Conservation (phyloP, 30 jellyfish, hydroid and myxozoan genomes). For the Mastigias papua region DNA sequence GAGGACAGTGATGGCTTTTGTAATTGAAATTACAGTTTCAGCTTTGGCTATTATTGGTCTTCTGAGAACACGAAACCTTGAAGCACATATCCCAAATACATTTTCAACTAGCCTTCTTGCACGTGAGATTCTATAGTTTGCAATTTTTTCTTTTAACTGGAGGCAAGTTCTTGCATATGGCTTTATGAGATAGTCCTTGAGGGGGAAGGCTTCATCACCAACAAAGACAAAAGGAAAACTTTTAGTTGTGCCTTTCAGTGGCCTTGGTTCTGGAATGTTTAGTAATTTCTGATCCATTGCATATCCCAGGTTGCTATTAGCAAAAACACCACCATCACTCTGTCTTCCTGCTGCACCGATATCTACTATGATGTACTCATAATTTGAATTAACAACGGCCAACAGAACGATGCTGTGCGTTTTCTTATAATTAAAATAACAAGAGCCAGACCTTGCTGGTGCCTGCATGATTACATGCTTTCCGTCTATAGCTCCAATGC, state of each 20-base stretch:
- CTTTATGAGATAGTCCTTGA: conserved; percentile 49
- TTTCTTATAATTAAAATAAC: conserved; percentile 46
- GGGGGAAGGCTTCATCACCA: conserved; percentile 63
- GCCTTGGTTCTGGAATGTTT: conserved; percentile 16
- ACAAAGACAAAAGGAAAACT: conserved; percentile 42
- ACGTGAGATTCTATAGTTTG: conserved; percentile 44
- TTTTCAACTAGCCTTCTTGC: conserved; percentile 66
- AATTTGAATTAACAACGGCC: conserved; percentile 34
- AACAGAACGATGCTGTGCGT: conserved; percentile 39
- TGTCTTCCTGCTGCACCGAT: conserved; percentile 50
- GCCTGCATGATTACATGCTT: conserved; percentile 63
- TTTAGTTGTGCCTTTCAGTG: conserved; percentile 11
- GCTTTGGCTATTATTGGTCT: conserved; percentile 62
- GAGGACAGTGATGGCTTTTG: conserved; percentile 68
- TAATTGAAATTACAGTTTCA: conserved; percentile 45
- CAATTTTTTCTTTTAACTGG: conserved; percentile 10
- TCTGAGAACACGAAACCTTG: conserved; percentile 65
- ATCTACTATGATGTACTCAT: conserved; percentile 32
- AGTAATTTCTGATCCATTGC: conserved; percentile 20
- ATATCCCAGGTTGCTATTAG: conserved; percentile 38
- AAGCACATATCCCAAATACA: conserved; percentile 58
- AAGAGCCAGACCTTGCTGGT: conserved; percentile 60
- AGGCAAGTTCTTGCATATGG: conserved; percentile 29
- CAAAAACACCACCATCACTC: conserved; percentile 69
- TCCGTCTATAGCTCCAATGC: conserved; percentile 57